These are phyloP conservation scores for Ptychoptera albimana DNA, from an alignment of 2,888 invertebrate species.

Conservation along the genomic window DNA sequence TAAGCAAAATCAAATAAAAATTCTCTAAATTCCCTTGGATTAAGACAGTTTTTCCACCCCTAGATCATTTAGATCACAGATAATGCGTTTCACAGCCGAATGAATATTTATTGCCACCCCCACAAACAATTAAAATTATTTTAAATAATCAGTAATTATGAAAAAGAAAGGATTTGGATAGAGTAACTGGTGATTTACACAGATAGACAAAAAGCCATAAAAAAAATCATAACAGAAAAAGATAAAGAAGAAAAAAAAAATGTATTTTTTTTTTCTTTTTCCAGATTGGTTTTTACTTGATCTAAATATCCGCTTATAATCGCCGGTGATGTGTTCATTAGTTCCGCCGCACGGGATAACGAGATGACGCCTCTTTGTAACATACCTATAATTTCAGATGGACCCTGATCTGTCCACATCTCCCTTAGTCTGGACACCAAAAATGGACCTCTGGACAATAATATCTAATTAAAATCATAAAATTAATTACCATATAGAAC, in stretches of 20 bases:
- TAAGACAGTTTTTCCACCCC: no score
- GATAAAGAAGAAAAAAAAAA: neutral
- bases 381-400: constrained; percentile 53
- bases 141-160: no score
- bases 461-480: no score
- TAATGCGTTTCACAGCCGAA: no score
- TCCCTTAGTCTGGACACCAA: constrained; percentile 32
- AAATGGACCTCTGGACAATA: constrained; percentile 7
- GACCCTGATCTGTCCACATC: constrained; percentile 64
- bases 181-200: no score
- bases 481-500: neutral
- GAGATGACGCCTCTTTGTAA: constrained; percentile 30
- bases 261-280: neutral
- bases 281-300: constrained; percentile 1
- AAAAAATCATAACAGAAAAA: neutral
- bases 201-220: neutral
- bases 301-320: constrained; percentile 4
- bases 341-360: constrained; percentile 7
- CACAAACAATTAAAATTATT: no score
- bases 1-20: no score
- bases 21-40: no score
- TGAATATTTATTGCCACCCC: no score
- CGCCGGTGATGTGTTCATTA: constrained; percentile 7
- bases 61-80: no score
- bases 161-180: no score